Evolutionary conservation across 2,113 vertebrate species (phyloP).

Genomic region (Bos indicus): DNA sequence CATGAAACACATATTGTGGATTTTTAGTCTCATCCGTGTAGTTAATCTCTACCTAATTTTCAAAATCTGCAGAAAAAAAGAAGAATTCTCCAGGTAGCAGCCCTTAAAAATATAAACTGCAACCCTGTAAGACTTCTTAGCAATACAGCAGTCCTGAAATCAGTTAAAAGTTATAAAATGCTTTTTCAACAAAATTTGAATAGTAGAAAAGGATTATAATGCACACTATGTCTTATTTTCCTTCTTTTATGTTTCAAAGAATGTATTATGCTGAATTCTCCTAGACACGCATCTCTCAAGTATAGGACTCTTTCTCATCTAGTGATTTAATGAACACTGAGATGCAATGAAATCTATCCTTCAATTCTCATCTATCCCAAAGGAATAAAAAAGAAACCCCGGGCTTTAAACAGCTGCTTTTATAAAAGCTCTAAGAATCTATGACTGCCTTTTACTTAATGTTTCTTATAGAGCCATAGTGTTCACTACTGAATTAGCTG

Average conservation of each 20-base stretch:
- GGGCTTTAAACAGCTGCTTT: background rate
- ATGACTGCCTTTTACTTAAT: background rate
- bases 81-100: background rate
- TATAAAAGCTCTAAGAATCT: background rate
- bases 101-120: background rate
- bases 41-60: constrained; percentile 5
- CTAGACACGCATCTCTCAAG: background rate
- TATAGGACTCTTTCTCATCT: background rate
- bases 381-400: background rate
- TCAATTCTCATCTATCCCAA: background rate
- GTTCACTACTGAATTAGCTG: background rate
- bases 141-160: background rate
- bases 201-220: background rate
- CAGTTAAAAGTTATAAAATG: background rate
- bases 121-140: background rate
- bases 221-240: background rate
- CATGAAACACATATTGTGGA: background rate
- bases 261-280: background rate
- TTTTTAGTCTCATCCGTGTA: background rate
- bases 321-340: background rate
- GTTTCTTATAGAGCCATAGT: background rate
- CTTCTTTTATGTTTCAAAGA: background rate
- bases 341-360: background rate
- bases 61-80: background rate
- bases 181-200: background rate